These are phyloP conservation scores for Scolopax bukidnonensis DNA, from an alignment of 2,797 vertebrate genomes.

Conservation along the genomic window DNA sequence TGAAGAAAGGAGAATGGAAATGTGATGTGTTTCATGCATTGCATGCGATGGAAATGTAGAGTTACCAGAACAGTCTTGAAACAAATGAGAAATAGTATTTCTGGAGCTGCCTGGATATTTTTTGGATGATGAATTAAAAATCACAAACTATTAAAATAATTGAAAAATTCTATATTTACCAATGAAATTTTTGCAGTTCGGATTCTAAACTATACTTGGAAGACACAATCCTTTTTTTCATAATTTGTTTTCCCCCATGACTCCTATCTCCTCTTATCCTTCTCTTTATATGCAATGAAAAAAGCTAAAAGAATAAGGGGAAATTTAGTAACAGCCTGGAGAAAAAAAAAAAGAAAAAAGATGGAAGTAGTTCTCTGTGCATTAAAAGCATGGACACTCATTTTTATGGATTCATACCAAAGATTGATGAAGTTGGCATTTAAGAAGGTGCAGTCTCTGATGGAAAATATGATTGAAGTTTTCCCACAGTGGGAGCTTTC, in stretches of 20 bases:
- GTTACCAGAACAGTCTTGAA: not conserved
- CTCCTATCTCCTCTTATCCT: not conserved
- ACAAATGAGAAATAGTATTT: not conserved
- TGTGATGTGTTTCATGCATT: not conserved
- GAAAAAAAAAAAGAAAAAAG: not conserved
- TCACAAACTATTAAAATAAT: not conserved
- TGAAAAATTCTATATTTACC: not conserved
- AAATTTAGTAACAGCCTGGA: not conserved
- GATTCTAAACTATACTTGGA: not conserved
- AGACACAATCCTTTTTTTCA: not conserved
- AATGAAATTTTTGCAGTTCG: not conserved
- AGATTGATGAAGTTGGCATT: constrained; percentile 62
- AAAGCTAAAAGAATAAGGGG: not conserved
- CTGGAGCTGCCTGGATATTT: not conserved
- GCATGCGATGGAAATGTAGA: not conserved
- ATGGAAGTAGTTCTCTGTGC: not conserved
- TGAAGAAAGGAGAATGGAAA: not conserved
- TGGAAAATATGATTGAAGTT: constrained; percentile 52
- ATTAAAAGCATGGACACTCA: not conserved
- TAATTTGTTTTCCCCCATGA: not conserved
- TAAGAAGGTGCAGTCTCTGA: not conserved
- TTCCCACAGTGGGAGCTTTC: constrained; percentile 56
- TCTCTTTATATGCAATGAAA: not conserved
- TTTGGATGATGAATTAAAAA: not conserved
- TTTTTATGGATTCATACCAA: constrained; percentile 42